These are phyloP conservation scores for Hedychridium roseum DNA, from an alignment of 2,888 invertebrate species.

Conservation along the genomic window DNA sequence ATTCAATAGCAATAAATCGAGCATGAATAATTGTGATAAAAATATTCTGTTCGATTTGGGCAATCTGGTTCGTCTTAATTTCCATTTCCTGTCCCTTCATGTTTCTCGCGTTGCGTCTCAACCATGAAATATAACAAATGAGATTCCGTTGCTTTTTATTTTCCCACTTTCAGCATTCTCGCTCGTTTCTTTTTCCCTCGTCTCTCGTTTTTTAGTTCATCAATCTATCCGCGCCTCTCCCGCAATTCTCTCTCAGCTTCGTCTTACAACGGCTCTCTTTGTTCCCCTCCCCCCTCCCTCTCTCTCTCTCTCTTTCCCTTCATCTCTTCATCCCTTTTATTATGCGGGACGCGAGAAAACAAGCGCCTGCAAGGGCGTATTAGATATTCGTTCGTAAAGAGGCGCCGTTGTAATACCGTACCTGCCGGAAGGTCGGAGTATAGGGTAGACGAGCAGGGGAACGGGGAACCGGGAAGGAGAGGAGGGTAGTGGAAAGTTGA, in stretches of 20 bases:
- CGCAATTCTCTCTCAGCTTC: not conserved
- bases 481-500: not conserved
- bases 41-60: too few species aligned
- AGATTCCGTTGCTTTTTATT: too few species aligned
- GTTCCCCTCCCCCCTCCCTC: too few species aligned
- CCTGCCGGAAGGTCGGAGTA: constrained; percentile 8
- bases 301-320: constrained; percentile 2
- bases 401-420: constrained; percentile 28
- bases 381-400: constrained; percentile 39
- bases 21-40: too few species aligned
- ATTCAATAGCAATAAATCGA: too few species aligned
- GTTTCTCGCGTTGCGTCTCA: not conserved
- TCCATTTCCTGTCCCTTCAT: too few species aligned
- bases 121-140: not conserved
- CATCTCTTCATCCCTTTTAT: constrained; percentile 1
- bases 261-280: not conserved
- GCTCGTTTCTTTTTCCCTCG: not conserved
- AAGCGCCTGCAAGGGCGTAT: constrained; percentile 22
- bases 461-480: not conserved
- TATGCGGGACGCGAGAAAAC: constrained; percentile 18
- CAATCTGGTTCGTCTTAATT: too few species aligned
- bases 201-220: constrained; percentile 1
- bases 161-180: not conserved
- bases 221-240: not conserved
- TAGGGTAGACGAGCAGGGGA: constrained; percentile 4